These are phyloP conservation scores for Timandra comae DNA, from an alignment of 2,888 invertebrate genomes.

Conservation along the genomic window DNA sequence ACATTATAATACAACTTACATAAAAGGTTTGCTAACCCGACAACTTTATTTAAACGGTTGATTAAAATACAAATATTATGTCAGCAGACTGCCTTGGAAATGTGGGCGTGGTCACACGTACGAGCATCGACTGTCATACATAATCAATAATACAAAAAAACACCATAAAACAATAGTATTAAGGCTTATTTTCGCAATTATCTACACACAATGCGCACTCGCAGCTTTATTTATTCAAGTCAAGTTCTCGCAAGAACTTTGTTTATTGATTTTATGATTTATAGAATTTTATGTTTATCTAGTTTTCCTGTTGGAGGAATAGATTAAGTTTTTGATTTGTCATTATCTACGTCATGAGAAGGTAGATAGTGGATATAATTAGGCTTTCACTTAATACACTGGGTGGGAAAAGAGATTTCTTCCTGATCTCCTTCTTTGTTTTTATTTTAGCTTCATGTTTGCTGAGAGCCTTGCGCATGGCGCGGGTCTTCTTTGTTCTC, in stretches of 20 bases:
- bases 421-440: conserved; percentile 93
- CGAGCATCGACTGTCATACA: background rate
- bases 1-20: too few relatives aligned
- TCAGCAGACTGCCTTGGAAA: conserved; percentile 14
- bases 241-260: conserved; percentile 6
- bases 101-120: conserved; percentile 13
- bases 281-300: conserved; percentile 2
- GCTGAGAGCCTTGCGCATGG: conserved; percentile 93
- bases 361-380: conserved; percentile 58
- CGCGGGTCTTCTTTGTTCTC: conserved; percentile 97
- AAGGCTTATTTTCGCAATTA: conserved; percentile 2
- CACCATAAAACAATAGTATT: conserved; percentile 2
- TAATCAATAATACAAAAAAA: background rate
- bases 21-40: too few relatives aligned
- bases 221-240: conserved; percentile 1
- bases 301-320: too few relatives aligned
- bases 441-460: conserved; percentile 90
- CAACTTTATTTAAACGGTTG: background rate
- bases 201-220: background rate
- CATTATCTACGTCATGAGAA: too few relatives aligned
- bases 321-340: too few relatives aligned
- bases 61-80: conserved; percentile 5
- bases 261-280: conserved; percentile 9
- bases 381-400: conserved; percentile 97
- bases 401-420: conserved; percentile 90